Base-by-base conservation (phyloP, 2,113 vertebrate genomes). In the Muscicapa adusta region DNA sequence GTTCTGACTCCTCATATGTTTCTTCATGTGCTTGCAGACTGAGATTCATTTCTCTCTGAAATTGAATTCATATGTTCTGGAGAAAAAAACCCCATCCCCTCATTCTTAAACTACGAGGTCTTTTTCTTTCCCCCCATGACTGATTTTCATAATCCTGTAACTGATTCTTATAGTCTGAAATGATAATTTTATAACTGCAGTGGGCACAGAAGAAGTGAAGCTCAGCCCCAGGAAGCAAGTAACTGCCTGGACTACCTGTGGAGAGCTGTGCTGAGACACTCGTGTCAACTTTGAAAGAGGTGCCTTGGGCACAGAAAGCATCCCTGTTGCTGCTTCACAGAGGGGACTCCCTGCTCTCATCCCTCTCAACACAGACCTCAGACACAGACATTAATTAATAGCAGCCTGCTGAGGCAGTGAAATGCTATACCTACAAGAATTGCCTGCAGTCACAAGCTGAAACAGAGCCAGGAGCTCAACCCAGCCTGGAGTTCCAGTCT, bases 31-130 rank as follows among this genome's bases (percentile, higher is more conserved):
- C 93, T 94, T 87, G 66, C 85, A 96, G 89, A 95, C 90, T 85
- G 90, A 91, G 45, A 75, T 97, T 97, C 57, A 94, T 97, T 97
- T 91, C 70, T 90, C 47, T 87, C 61, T 16, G 14, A 97, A 98
- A 98, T 94, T 95, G 87, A 94, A 85, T 92, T 96, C 97, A 75
- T 96, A 89, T 97, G 96, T 95, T 83, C 85, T 93, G 42, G 75
- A 95, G 92, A 88, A 95, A 93, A 92, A 91, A 79, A 40, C 12
- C 84, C 56, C 63, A 53, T 82, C 40, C 43, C 47, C 45, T 96
- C 91, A 91, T 94, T 96, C 92, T 95, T 91, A 53, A 90, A 74
- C 75, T 67, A 68, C 89, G 92, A 96, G 86, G 67, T 96, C 88
- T 96, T 94, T 84, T 61, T 76, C 43, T 62, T 93, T 47, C 17